Percentiles rank a stretch among this genome's conserved stretches.
Evolutionary conservation across 2,797 vertebrate species (phyloP).

Genomic region (Siniperca obscura): DNA sequence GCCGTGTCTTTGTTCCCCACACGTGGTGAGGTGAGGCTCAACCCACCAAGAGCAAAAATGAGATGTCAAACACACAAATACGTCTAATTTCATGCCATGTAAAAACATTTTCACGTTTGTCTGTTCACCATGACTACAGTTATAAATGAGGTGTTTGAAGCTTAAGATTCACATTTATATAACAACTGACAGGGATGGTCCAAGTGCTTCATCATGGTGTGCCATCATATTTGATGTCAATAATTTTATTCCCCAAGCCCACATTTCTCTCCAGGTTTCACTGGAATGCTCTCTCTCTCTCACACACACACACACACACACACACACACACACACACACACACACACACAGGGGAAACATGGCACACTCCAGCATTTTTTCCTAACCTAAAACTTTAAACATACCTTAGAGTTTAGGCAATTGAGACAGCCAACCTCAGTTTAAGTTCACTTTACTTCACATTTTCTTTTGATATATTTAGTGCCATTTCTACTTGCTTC

Average conservation of each 20-base stretch:
- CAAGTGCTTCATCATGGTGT: background rate
- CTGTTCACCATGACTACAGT: background rate
- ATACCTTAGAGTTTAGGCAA: background rate
- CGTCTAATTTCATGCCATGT: background rate
- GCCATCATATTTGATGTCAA: constrained; percentile 9
- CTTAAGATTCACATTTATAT: background rate
- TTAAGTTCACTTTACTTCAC: background rate
- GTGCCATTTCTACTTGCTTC: background rate
- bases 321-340: background rate
- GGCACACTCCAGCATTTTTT: background rate
- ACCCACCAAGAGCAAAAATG: background rate
- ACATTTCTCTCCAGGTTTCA: constrained; percentile 1
- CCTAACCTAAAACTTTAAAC: constrained; percentile 4
- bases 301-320: background rate
- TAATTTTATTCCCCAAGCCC: constrained; percentile 1
- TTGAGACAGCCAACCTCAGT: background rate
- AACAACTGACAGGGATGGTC: background rate
- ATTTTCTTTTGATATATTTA: background rate
- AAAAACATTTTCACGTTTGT: background rate
- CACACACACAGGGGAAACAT: constrained; percentile 18
- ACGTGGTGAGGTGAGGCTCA: too few relatives aligned
- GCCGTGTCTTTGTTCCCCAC: too few relatives aligned
- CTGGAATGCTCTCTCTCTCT: background rate
- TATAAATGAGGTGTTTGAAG: background rate
- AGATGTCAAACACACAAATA: background rate